Conservation (phyloP, 2,113 vertebrate genomes). For the Gasterosteus aculeatus region DNA sequence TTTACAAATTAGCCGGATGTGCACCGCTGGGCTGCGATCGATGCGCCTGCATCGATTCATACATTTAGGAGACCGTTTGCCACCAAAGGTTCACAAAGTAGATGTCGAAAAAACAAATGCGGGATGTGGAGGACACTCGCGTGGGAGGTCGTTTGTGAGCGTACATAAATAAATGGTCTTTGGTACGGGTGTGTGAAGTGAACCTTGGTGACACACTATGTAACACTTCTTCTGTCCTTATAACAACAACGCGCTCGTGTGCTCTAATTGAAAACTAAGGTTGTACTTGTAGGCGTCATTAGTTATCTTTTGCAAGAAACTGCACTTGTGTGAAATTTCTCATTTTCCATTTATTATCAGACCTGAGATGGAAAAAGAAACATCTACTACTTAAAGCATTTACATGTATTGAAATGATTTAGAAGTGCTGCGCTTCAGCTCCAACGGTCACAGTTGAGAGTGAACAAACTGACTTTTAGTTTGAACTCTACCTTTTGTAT, state of each 20-base stretch:
- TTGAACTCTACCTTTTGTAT: background rate
- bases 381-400: background rate
- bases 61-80: background rate
- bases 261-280: slow-evolving; percentile 3
- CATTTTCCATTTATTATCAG: slow-evolving; percentile 17
- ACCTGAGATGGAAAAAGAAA: background rate
- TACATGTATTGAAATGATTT: background rate
- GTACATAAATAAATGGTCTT: too few relatives aligned
- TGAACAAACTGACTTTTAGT: background rate
- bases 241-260: background rate
- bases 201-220: too few relatives aligned
- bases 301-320: slow-evolving; percentile 19
- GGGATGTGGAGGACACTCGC: too few relatives aligned
- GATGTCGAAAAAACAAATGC: too few relatives aligned
- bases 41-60: background rate
- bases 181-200: too few relatives aligned
- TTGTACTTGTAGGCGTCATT: slow-evolving; percentile 3
- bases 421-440: background rate
- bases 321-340: slow-evolving; percentile 3
- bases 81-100: background rate
- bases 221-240: background rate
- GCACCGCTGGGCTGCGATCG: background rate
- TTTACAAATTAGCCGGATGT: slow-evolving; percentile 1
- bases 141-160: too few relatives aligned
- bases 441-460: background rate